Evolutionary conservation across 2,113 vertebrate species (phyloP).

Genomic region (Tachysurus fulvidraco): DNA sequence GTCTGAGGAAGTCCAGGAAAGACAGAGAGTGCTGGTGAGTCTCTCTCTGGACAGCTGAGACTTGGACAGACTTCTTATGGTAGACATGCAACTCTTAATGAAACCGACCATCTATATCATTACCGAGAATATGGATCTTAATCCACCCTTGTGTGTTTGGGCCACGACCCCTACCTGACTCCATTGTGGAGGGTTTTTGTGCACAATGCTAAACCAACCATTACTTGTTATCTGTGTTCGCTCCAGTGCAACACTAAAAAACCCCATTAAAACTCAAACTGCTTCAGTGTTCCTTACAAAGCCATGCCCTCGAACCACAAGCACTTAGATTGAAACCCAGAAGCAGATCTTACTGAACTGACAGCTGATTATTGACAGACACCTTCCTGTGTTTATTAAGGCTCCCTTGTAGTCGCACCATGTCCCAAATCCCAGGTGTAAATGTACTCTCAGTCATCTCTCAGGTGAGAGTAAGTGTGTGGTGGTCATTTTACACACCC

Average conservation of each 20-base stretch:
- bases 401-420: background rate
- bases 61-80: conserved; percentile 74
- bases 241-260: background rate
- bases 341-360: background rate
- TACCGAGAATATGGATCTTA: background rate
- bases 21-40: conserved; percentile 66
- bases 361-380: background rate
- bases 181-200: background rate
- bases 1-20: conserved; percentile 71
- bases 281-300: background rate
- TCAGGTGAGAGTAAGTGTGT: background rate
- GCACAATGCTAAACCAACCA: background rate
- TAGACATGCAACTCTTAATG: conserved; percentile 74
- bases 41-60: conserved; percentile 1
- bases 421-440: background rate
- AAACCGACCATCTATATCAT: conserved; percentile 77
- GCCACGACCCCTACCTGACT: background rate
- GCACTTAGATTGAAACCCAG: background rate
- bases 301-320: background rate
- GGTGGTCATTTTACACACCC: conserved; percentile 61
- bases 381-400: background rate
- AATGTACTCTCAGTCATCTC: too few relatives aligned
- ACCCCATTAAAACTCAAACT: background rate
- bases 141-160: background rate
- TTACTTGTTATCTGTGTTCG: background rate